Percentiles rank a stretch among this genome's conserved stretches.
These are phyloP conservation scores for Terebella lapidaria DNA, from an alignment of 2,888 invertebrate species.

Conservation along the genomic window DNA sequence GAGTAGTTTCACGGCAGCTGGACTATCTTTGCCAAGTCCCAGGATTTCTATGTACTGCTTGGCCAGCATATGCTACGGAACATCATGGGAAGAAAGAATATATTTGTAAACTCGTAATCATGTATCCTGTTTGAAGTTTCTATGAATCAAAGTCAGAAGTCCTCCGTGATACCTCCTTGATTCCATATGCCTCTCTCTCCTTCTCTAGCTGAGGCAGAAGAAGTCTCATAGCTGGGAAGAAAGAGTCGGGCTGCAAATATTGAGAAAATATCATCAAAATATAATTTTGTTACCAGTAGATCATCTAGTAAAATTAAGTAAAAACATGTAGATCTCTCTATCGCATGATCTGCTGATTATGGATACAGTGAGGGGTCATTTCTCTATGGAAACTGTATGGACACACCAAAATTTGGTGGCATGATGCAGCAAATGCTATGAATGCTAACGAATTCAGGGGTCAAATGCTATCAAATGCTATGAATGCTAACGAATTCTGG, in stretches of 20 bases:
- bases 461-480: too few relatives aligned
- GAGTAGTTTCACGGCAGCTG: constrained; percentile 58
- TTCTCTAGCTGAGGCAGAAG: constrained; percentile 75
- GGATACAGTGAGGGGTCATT: too few relatives aligned
- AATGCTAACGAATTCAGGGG: too few relatives aligned
- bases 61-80: constrained; percentile 62
- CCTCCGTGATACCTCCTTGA: constrained; percentile 66
- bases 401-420: too few relatives aligned
- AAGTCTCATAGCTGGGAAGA: constrained; percentile 72
- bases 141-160: not conserved
- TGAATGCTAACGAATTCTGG: too few relatives aligned
- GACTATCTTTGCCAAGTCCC: constrained; percentile 66
- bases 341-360: too few relatives aligned
- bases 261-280: not conserved
- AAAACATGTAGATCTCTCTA: too few relatives aligned
- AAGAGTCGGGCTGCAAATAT: constrained; percentile 49
- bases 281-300: not conserved
- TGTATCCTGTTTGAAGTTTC: not conserved
- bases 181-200: constrained; percentile 74
- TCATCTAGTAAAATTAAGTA: too few relatives aligned
- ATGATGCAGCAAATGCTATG: too few relatives aligned
- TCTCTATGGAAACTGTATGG: too few relatives aligned
- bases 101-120: not conserved
- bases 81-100: not conserved
- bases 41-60: constrained; percentile 69